Evolutionary conservation across 2,113 vertebrate species (phyloP), one percentile per base, ranked within the genome.

Genomic region (Burhinus bistriatus): DNA sequence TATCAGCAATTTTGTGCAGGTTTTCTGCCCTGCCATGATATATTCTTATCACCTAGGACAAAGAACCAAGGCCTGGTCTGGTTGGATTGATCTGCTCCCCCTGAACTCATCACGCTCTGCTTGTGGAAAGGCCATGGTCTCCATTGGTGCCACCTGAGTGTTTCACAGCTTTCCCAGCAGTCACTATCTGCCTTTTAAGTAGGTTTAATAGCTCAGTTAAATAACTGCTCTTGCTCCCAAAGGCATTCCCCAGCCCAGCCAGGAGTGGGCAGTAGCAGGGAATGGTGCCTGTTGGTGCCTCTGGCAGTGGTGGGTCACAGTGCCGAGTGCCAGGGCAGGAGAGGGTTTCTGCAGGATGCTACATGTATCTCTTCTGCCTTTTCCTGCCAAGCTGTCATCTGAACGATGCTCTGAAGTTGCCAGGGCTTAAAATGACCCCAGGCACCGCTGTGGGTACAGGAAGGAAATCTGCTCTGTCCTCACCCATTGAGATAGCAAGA

Each of bases 401-500:
- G 19, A 51, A 29, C 2, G n/a, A 8, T 19, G 59, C 32, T 38
- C 32, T n/a, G 47, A 42, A 9, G 54, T 6, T 61, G 54, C 16
- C 8, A 55, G 65, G 47, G 54, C 36, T 79, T 8, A 32, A 80
- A 70, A 42, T 36, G 25, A 30, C 15, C 47, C 18, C 49, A 49
- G 22, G 49, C 22, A 23, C 49, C 12, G 22, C 27, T 68, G 61
- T 0, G 0, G 45, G 10, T 34, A 20, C 30, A 1, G 4, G 55
- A 26, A 45, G 71, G 51, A 70, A 21, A 57, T 27, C 59, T 2
- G 2, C n/a, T 4, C 23, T 45, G 8, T 64, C 21, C 66, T 91
- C 26, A 15, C 4, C 32, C 23, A 0, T 3, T 17, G 40, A 36
- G 76, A 36, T 0, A 10, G 27, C 0, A 0, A 49, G 49, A 83